phyloP scores from a whole-genome alignment of 1,140 invertebrate species.

The Coenobita brevimanus region DNA sequence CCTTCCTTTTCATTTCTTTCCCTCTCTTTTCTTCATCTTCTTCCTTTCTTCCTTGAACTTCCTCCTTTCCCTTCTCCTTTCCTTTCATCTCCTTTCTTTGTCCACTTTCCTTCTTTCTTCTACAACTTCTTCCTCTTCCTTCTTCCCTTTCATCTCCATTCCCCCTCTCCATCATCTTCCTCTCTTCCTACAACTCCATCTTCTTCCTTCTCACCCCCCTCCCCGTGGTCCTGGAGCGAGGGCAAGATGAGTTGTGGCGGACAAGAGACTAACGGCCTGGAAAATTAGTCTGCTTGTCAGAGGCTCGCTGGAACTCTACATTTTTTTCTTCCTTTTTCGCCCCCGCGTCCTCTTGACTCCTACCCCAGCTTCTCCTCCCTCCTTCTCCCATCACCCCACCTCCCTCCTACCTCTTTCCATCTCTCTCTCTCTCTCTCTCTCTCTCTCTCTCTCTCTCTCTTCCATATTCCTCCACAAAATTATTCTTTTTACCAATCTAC shows the following conservation, averaged over 20 bases:
- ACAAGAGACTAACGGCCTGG: slow-evolving; percentile 54
- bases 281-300: slow-evolving; percentile 65
- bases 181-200: too few species aligned
- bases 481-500: too few species aligned
- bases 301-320: slow-evolving; percentile 25
- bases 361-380: background rate
- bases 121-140: too few species aligned
- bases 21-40: background rate
- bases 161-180: too few species aligned
- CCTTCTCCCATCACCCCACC: background rate
- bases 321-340: background rate
- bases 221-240: too few species aligned
- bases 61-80: background rate
- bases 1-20: background rate
- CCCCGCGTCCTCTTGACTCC: background rate
- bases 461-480: too few species aligned
- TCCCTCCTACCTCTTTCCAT: too few species aligned
- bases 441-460: background rate
- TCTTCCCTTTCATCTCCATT: too few species aligned
- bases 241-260: slow-evolving; percentile 50
- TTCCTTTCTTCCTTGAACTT: background rate
- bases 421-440: background rate
- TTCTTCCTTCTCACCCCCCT: too few species aligned
- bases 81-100: background rate
- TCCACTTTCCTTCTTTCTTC: background rate